Base-by-base conservation (phyloP, 2,113 vertebrate genomes). In the Leptobrachium ailaonicum region DNA sequence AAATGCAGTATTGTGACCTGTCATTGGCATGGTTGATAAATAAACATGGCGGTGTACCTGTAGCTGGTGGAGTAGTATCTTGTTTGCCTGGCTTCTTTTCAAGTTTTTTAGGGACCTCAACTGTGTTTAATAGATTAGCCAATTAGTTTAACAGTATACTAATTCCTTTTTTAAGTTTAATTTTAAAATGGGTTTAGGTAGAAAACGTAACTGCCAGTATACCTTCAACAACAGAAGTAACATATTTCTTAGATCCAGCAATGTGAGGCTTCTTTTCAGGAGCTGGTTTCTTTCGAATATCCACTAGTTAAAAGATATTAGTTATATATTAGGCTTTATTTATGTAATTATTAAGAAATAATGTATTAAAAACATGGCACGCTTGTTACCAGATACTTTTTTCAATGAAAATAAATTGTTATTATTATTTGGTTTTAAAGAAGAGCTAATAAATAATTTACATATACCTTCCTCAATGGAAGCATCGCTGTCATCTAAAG, bases 271-370 rank as follows among this genome's bases (percentile, higher is more conserved):
- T 89, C 83, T 91, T 88, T 82, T 83, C 75, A 74, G 73, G 87
- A 40, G 86, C 0, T 68, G 86, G 79, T 85, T 90, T 91, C 90
- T 86, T 88, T 77, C 86, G 66, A 79, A 86, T 85, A 75, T 87
- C 86, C 43, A 84, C 84, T 45, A 77, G 73, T 84, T 81, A 63
- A 86, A 87, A 84, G 87, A 92, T 74, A 93, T 56, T 13, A 88
- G 90, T 83, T 87, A 84, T n/a, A 85, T 80, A 83, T 76, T 53
- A 76, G 63, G 76, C 53, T 66, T 40, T 50, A 68, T 40, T 13
- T 5, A 41, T 40, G 11, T 20, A 53, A 12, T 10, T 32, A 32
- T 32, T 32, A 32, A 32, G 20, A 32, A 32, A 32, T 32, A 32
- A 32, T 32, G 20, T 32, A 32, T 32, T 32, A 32, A 32, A 32